These are phyloP conservation scores for Acleris literana DNA, from an alignment of 2,888 invertebrate species.

Conservation along the genomic window DNA sequence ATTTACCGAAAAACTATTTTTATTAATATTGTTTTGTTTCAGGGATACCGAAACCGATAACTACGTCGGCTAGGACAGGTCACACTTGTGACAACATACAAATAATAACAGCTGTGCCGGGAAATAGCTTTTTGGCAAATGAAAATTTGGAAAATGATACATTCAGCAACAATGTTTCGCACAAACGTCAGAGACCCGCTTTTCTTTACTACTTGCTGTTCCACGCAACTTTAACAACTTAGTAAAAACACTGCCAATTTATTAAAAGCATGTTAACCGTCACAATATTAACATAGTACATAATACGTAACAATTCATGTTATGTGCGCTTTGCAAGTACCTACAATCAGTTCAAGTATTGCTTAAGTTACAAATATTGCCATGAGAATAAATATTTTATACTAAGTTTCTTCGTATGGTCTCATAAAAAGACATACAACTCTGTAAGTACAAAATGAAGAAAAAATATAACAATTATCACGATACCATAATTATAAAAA, in stretches of 20 bases:
- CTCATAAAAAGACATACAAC: background rate
- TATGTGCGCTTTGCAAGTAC: constrained; percentile 26
- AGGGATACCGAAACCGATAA: no score
- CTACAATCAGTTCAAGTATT: constrained; percentile 15
- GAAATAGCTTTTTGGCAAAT: background rate
- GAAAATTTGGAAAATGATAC: background rate
- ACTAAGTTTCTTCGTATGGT: constrained; percentile 6
- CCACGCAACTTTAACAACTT: constrained; percentile 10
- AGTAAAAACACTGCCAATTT: constrained; percentile 35
- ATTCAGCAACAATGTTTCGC: background rate
- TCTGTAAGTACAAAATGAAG: no score
- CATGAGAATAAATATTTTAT: background rate
- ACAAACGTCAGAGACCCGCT: no score
- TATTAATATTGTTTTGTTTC: no score
- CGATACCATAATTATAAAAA: no score
- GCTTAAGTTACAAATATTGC: constrained; percentile 19
- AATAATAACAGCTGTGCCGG: no score
- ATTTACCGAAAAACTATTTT: no score
- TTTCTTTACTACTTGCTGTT: constrained; percentile 16
- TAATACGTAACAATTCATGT: constrained; percentile 30
- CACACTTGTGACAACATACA: no score
- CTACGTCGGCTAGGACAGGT: no score
- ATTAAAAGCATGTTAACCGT: constrained; percentile 34
- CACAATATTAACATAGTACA: constrained; percentile 31
- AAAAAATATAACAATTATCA: no score